Conservation (phyloP, 2,888 invertebrate genomes). For the Matsumyia berberina region DNA sequence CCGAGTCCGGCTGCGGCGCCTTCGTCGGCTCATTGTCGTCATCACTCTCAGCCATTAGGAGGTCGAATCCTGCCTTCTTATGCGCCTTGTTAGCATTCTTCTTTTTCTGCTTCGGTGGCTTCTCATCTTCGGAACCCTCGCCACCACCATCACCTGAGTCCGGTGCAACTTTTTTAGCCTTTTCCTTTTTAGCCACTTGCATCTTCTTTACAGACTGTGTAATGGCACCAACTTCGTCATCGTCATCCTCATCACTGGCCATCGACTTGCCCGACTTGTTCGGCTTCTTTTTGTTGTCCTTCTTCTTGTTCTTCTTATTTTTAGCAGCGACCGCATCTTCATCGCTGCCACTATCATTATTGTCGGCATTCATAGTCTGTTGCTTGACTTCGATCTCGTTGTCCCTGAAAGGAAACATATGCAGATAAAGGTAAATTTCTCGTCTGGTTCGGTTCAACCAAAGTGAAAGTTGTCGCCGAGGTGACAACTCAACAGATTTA, state of each 20-base stretch:
- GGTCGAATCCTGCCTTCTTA: conserved; percentile 88
- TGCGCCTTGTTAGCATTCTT: conserved; percentile 79
- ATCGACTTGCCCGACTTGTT: conserved; percentile 78
- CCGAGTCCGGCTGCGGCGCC: conserved; percentile 78
- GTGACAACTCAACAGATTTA: conserved; percentile 78
- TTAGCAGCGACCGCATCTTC: conserved; percentile 81
- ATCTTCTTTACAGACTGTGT: conserved; percentile 86
- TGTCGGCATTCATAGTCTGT: conserved; percentile 78
- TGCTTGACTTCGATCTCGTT: conserved; percentile 85
- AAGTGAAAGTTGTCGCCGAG: conserved; percentile 73
- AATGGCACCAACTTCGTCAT: conserved; percentile 84
- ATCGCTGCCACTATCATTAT: conserved; percentile 72
- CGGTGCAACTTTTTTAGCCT: conserved; percentile 83
- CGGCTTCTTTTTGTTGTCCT: conserved; percentile 81
- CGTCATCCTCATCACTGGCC: conserved; percentile 84
- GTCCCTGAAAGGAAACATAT: conserved; percentile 85
- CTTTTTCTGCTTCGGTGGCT: conserved; percentile 83
- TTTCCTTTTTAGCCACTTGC: conserved; percentile 86
- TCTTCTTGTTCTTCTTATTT: conserved; percentile 84
- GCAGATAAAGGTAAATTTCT: conserved; percentile 34
- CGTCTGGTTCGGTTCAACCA: conserved; percentile 15
- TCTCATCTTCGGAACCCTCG: conserved; percentile 84
- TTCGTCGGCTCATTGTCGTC: conserved; percentile 79
- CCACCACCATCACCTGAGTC: conserved; percentile 83
- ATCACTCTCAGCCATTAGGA: conserved; percentile 88